phyloP scores from a whole-genome alignment of 2,888 invertebrate species.

The Aelia acuminata region DNA sequence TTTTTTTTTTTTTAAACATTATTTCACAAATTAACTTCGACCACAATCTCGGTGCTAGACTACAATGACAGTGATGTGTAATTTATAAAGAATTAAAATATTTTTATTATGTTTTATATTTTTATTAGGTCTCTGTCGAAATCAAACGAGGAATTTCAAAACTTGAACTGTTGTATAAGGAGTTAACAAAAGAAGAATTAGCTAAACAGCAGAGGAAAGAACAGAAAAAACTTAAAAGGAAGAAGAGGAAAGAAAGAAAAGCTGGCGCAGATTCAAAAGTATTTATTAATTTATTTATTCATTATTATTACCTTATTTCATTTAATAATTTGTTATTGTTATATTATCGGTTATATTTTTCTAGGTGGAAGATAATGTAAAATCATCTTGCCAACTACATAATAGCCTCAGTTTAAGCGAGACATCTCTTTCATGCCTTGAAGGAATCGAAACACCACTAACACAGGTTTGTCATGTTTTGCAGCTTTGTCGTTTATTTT shows the following conservation, averaged over 20 bases:
- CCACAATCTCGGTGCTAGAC: too few species aligned
- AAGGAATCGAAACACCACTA: conserved; percentile 48
- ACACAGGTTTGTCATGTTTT: not conserved
- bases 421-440: conserved; percentile 56
- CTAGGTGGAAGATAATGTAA: conserved; percentile 5
- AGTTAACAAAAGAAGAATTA: conserved; percentile 88
- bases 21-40: too few species aligned
- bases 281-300: not conserved
- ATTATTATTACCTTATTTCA: not conserved
- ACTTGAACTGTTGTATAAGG: conserved; percentile 88
- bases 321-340: not conserved
- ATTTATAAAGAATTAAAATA: not conserved
- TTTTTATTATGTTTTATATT: not conserved
- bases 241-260: conserved; percentile 80
- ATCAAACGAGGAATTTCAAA: conserved; percentile 90
- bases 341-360: not conserved
- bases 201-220: conserved; percentile 88
- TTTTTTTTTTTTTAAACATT: too few species aligned
- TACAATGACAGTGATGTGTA: too few species aligned
- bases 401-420: conserved; percentile 56
- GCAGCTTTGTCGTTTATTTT: not conserved
- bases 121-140: conserved; percentile 82
- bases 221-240: conserved; percentile 85
- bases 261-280: conserved; percentile 64
- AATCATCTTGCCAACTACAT: conserved; percentile 52